Conservation (phyloP, 2,888 invertebrate species). For the Xestobium rufovillosum region DNA sequence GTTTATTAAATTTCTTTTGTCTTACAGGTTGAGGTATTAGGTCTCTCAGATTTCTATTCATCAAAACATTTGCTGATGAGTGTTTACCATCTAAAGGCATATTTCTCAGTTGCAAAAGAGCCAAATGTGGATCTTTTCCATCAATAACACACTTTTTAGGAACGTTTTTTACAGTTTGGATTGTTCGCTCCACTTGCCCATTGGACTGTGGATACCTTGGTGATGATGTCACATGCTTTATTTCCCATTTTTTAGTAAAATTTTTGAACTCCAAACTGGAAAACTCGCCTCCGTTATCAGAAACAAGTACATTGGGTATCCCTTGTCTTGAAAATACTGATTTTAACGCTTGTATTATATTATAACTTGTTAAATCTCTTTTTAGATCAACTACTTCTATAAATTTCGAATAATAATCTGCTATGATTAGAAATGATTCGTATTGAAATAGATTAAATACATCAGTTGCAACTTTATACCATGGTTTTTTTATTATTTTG, state of each 20-base stretch:
- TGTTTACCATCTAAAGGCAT: constrained; percentile 6
- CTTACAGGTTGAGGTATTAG: too few relatives aligned
- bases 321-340: constrained; percentile 16
- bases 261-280: constrained; percentile 8
- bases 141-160: constrained; percentile 8
- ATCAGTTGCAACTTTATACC: constrained; percentile 10
- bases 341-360: constrained; percentile 15
- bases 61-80: constrained; percentile 5
- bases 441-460: constrained; percentile 7
- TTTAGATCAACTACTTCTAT: constrained; percentile 9
- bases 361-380: constrained; percentile 8
- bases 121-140: constrained; percentile 12
- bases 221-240: too few relatives aligned
- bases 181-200: constrained; percentile 2
- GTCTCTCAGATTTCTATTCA: constrained; percentile 3
- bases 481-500: constrained; percentile 16
- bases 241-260: constrained; percentile 16
- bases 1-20: too few relatives aligned
- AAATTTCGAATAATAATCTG: constrained; percentile 16
- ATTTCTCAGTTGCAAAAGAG: constrained; percentile 6
- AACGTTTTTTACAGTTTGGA: constrained; percentile 14
- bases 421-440: constrained; percentile 8
- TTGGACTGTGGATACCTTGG: constrained; percentile 1
- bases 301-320: constrained; percentile 17
- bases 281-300: constrained; percentile 14